Evolutionary conservation across 2,797 vertebrate genomes (phyloP).

Genomic region (Geotrypetes seraphini): DNA sequence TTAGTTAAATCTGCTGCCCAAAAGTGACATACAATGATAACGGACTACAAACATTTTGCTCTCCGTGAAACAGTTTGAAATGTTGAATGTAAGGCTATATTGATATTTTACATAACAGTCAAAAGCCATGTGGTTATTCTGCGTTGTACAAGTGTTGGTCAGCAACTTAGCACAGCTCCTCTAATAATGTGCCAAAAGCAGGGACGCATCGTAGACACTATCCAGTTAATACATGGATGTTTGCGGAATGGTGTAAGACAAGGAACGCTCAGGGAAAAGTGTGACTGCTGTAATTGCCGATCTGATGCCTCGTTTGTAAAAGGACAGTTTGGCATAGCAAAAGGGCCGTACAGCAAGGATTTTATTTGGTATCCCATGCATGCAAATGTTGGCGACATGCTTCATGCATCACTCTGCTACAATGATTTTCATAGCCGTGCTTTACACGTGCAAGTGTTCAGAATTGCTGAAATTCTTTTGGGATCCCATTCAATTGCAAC

Average conservation of each 20-base stretch:
- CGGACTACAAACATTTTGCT: slow-evolving; percentile 42
- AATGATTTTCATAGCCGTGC: no score
- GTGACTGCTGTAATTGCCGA: slow-evolving; percentile 19
- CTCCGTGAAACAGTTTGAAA: slow-evolving; percentile 33
- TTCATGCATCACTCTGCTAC: no score
- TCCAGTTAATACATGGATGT: slow-evolving; percentile 25
- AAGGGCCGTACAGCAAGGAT: no score
- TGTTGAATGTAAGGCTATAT: slow-evolving; percentile 58
- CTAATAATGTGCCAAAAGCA: slow-evolving; percentile 15
- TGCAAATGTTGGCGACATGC: no score
- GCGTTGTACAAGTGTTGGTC: slow-evolving; percentile 54
- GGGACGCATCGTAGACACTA: slow-evolving; percentile 32
- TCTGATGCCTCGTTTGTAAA: slow-evolving; percentile 20
- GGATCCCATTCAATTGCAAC: no score
- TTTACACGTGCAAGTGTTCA: no score
- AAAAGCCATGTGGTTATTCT: slow-evolving; percentile 60
- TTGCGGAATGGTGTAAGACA: slow-evolving; percentile 39
- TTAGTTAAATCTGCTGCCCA: slow-evolving; percentile 46
- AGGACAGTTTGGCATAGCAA: no score
- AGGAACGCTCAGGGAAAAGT: slow-evolving; percentile 23
- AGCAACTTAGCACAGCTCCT: slow-evolving; percentile 50
- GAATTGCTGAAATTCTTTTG: no score
- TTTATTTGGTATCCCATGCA: no score
- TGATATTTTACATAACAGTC: slow-evolving; percentile 80
- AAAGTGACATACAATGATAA: no score